These are phyloP conservation scores for Bovichtus variegatus DNA, from an alignment of 2,797 vertebrate species.

Conservation along the genomic window DNA sequence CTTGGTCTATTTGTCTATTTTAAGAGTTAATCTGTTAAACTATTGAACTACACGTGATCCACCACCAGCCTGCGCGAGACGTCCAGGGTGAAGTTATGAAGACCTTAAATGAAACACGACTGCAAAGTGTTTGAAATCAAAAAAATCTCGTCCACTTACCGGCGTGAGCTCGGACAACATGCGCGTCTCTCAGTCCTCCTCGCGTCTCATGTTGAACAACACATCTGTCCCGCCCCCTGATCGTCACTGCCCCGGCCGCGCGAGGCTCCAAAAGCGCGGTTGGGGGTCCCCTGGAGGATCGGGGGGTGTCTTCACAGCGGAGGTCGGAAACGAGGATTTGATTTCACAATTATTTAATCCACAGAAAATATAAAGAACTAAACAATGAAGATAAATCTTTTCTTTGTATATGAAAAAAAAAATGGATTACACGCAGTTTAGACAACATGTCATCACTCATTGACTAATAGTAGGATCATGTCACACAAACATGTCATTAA, in stretches of 20 bases:
- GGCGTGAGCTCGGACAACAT: neutral
- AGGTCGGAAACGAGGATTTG: neutral
- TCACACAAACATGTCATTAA: neutral
- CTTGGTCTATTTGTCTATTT: neutral
- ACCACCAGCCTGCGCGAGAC: neutral
- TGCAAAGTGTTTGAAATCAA: neutral
- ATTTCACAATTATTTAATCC: neutral
- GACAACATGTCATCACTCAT: neutral
- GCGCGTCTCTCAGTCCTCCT: too few species aligned
- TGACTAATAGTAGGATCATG: too few species aligned
- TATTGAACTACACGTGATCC: neutral
- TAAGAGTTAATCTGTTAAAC: neutral
- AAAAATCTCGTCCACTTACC: conserved; percentile 13
- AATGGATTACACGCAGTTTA: neutral
- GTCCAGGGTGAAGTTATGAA: neutral
- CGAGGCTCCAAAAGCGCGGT: neutral
- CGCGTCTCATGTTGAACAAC: neutral
- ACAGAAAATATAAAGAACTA: neutral
- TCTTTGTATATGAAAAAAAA: neutral
- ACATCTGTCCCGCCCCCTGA: conserved; percentile 18
- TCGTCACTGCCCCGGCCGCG: neutral
- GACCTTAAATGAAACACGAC: neutral
- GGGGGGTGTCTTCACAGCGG: neutral
- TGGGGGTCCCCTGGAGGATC: neutral
- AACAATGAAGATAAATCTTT: neutral